A percentile compares a stretch with the other conserved stretches of the same genome.
Evolutionary conservation across 2,888 invertebrate genomes (phyloP).

Genomic region (Gonocerus acuteangulatus): DNA sequence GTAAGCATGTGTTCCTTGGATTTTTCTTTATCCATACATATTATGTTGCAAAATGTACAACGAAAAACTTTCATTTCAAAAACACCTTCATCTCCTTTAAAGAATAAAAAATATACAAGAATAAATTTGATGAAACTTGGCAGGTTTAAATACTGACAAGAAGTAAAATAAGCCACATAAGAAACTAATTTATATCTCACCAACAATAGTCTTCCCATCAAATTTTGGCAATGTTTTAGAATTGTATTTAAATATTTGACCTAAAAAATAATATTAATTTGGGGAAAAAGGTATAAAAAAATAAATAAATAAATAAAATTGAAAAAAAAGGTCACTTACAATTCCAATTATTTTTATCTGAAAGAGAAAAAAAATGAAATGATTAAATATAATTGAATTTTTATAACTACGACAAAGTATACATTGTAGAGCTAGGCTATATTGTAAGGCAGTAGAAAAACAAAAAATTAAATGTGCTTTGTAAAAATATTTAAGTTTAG

Average conservation of each 20-base stretch:
- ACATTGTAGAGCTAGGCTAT: too few relatives aligned
- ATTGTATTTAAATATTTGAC: slow-evolving; percentile 5
- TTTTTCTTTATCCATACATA: slow-evolving; percentile 12
- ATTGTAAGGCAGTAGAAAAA: too few relatives aligned
- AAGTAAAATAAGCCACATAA: background rate
- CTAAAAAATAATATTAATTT: background rate
- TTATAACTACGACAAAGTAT: too few relatives aligned
- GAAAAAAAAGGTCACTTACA: too few relatives aligned
- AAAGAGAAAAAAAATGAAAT: too few relatives aligned
- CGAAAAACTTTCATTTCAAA: slow-evolving; percentile 15
- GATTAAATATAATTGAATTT: too few relatives aligned
- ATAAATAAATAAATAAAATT: too few relatives aligned
- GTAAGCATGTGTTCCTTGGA: slow-evolving; percentile 1
- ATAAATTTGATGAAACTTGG: background rate
- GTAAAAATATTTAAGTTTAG: too few relatives aligned
- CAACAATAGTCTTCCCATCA: slow-evolving; percentile 8
- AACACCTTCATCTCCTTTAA: slow-evolving; percentile 12
- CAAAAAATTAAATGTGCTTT: too few relatives aligned
- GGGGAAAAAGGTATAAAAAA: too few relatives aligned
- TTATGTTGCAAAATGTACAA: slow-evolving; percentile 15
- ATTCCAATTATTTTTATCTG: too few relatives aligned
- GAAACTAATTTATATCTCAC: background rate
- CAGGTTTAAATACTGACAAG: too few relatives aligned
- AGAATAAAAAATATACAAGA: background rate
- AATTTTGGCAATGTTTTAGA: background rate